phyloP scores from a whole-genome alignment of 1,140 invertebrate species.

The Heliothis subflexa region DNA sequence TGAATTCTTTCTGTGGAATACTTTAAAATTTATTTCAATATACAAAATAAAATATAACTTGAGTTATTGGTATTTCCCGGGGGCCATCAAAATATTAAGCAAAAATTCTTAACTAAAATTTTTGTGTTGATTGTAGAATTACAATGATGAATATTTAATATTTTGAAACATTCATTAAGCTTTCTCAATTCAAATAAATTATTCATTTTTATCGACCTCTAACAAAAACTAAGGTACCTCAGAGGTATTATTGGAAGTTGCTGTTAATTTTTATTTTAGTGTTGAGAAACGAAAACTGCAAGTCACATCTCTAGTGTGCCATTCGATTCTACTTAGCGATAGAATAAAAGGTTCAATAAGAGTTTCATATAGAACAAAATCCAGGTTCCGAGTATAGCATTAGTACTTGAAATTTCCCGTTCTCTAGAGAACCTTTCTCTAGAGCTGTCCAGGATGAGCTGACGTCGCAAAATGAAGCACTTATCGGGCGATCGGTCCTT shows the following conservation, averaged over 20 bases:
- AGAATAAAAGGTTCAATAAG: constrained; percentile 2
- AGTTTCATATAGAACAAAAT: constrained; percentile 4
- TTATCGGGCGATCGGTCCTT: constrained; percentile 24
- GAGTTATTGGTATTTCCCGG: no score
- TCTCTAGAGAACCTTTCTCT: not conserved
- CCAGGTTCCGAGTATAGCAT: constrained; percentile 12
- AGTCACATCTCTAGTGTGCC: not conserved
- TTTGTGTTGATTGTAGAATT: no score
- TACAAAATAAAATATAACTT: no score
- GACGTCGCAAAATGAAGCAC: constrained; percentile 28
- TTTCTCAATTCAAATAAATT: no score
- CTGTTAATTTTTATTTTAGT: no score
- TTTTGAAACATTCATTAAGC: no score
- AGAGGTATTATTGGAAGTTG: no score
- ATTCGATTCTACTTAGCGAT: not conserved
- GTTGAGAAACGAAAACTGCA: not conserved
- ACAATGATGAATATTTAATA: no score
- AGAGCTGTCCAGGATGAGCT: constrained; percentile 18
- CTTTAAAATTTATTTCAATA: not conserved
- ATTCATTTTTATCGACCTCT: no score
- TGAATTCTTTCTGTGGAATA: not conserved
- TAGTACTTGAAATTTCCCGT: constrained; percentile 16
- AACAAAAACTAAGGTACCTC: no score
- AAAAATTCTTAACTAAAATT: no score
- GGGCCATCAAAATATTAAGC: no score